Percentiles rank a stretch among this genome's conserved stretches.
phyloP scores from a whole-genome alignment of 1,140 invertebrate species.

The Glomeris maerens region DNA sequence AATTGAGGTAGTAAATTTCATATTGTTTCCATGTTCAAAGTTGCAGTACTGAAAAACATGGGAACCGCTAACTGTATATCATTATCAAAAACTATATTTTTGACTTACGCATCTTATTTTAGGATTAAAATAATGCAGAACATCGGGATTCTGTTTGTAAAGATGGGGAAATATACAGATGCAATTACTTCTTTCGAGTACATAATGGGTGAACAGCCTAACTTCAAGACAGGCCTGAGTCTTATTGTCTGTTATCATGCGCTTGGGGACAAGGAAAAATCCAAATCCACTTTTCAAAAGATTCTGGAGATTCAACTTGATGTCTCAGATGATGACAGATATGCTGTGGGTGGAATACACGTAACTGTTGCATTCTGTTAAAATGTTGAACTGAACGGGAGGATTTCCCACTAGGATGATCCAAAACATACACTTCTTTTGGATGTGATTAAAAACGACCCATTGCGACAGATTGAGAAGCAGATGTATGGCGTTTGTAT shows the following conservation, averaged over 20 bases:
- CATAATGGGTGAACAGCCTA: constrained; percentile 88
- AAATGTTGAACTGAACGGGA: background rate
- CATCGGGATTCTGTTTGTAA: constrained; percentile 87
- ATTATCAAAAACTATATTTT: constrained; percentile 2
- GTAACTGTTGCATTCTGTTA: constrained; percentile 17
- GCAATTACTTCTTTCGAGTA: constrained; percentile 93
- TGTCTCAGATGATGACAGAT: constrained; percentile 68
- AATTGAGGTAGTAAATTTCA: constrained; percentile 49
- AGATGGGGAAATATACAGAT: constrained; percentile 90
- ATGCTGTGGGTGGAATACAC: constrained; percentile 30
- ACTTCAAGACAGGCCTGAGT: constrained; percentile 77
- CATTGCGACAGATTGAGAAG: constrained; percentile 58
- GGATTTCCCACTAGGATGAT: constrained; percentile 43
- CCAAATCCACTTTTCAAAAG: constrained; percentile 81
- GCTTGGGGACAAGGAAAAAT: constrained; percentile 81
- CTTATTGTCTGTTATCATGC: constrained; percentile 86
- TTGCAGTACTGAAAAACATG: too few species aligned
- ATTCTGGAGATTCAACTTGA: constrained; percentile 74
- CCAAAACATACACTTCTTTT: constrained; percentile 52
- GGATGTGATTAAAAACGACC: constrained; percentile 64
- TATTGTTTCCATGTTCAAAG: constrained; percentile 1
- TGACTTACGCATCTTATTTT: constrained; percentile 19
- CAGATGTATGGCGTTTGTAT: constrained; percentile 34
- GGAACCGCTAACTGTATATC: background rate
- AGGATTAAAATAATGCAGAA: constrained; percentile 98